Conservation (phyloP, 2,888 invertebrate species). For the Eulithis prunata region DNA sequence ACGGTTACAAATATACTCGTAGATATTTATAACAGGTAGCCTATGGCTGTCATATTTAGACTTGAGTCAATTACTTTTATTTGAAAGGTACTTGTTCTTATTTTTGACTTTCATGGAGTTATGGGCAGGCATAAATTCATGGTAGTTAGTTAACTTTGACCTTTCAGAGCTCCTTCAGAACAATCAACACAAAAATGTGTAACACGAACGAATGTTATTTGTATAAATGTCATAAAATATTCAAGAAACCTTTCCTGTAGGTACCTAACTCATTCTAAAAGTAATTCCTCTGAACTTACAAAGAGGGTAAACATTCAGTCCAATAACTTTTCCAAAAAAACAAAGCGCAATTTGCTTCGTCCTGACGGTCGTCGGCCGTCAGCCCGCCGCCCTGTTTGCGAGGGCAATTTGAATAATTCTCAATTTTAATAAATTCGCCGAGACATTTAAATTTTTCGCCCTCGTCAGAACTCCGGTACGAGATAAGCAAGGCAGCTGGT, state of each 20-base stretch:
- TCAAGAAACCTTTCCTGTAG: constrained; percentile 7
- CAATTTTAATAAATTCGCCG: constrained; percentile 44
- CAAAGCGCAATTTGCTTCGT: constrained; percentile 26
- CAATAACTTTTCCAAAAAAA: constrained; percentile 28
- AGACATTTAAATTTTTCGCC: constrained; percentile 35
- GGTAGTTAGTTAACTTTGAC: too few species aligned
- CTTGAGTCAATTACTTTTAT: too few species aligned
- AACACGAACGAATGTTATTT: constrained; percentile 1
- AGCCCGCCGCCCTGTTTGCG: constrained; percentile 25
- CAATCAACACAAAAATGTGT: background rate
- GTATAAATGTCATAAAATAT: constrained; percentile 6
- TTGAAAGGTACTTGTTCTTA: too few species aligned
- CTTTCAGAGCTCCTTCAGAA: too few species aligned
- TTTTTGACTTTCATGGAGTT: too few species aligned
- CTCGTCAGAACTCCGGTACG: constrained; percentile 3
- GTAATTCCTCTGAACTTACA: constrained; percentile 7
- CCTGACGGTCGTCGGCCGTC: constrained; percentile 18
- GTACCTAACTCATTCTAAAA: constrained; percentile 8
- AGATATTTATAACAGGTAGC: too few species aligned
- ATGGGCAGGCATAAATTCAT: too few species aligned
- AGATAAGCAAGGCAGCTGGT: constrained; percentile 2
- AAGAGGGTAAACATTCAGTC: constrained; percentile 19
- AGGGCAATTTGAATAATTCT: constrained; percentile 43
- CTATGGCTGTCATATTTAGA: too few species aligned
- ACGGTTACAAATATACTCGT: background rate